phyloP scores from a whole-genome alignment of 2,797 vertebrate genomes.

The Scolopax bukidnonensis region DNA sequence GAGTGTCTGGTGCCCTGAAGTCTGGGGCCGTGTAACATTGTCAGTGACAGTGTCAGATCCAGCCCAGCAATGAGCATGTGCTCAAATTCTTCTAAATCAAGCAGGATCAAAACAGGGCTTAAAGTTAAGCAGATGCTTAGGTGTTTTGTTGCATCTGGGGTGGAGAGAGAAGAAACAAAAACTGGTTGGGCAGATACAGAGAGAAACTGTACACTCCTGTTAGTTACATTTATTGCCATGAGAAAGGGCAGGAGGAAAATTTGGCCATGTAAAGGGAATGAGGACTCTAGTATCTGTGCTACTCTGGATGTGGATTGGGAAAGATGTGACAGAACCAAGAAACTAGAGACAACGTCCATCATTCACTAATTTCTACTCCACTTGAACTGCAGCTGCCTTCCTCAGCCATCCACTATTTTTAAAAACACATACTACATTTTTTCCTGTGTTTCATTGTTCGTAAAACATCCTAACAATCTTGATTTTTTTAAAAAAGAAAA shows the following conservation, averaged over 20 bases:
- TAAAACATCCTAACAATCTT: neutral
- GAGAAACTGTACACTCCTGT: neutral
- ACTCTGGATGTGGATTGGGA: neutral
- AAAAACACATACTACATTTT: neutral
- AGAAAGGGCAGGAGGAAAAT: neutral
- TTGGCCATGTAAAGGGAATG: neutral
- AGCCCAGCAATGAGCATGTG: neutral
- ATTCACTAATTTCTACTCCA: neutral
- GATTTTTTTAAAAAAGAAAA: no score
- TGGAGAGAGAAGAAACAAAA: neutral
- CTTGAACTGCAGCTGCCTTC: neutral
- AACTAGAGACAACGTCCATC: neutral
- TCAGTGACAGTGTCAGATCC: neutral
- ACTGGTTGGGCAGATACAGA: neutral
- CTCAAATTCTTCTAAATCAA: neutral
- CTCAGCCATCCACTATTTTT: neutral
- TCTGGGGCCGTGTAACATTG: accelerated
- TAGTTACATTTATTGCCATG: neutral
- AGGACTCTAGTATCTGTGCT: neutral
- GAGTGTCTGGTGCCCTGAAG: neutral
- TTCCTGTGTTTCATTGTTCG: neutral
- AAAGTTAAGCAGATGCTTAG: neutral
- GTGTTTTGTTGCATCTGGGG: neutral
- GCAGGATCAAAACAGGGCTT: accelerated
- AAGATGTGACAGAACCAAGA: neutral